phyloP scores from a whole-genome alignment of 2,888 invertebrate species.

The Hirtodrosophila alboralis region DNA sequence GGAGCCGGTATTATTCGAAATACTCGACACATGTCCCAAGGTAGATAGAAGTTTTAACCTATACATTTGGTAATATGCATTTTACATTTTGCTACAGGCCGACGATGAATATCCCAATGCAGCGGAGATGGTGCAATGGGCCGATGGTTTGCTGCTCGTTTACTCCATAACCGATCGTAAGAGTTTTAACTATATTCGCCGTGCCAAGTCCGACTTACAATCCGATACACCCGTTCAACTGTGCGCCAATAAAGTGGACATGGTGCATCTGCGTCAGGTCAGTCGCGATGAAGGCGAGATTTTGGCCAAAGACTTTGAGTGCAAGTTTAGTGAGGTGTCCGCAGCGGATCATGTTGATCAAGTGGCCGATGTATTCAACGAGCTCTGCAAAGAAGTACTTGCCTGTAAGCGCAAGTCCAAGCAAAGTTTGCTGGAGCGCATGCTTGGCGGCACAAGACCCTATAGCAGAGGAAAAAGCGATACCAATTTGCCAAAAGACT shows the following conservation, averaged over 20 bases:
- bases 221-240: conserved; percentile 91
- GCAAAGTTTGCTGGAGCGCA: conserved; percentile 92
- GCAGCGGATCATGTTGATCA: conserved; percentile 94
- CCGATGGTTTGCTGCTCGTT: conserved; percentile 93
- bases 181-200: conserved; percentile 92
- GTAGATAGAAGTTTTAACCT: conserved; percentile 58
- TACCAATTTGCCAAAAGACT: conserved; percentile 93
- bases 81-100: conserved; percentile 84
- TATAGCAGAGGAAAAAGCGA: conserved; percentile 95
- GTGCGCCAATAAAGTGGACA: conserved; percentile 95
- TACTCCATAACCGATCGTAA: conserved; percentile 95
- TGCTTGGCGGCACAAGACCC: conserved; percentile 91
- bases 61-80: not conserved
- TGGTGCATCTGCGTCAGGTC: conserved; percentile 95
- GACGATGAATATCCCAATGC: conserved; percentile 89
- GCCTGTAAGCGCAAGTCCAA: conserved; percentile 92
- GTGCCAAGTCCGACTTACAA: conserved; percentile 89
- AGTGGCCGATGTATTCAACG: conserved; percentile 93
- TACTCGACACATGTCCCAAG: conserved; percentile 93
- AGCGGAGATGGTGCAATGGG: conserved; percentile 92
- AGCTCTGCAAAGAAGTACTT: conserved; percentile 92
- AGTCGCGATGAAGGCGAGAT: conserved; percentile 95
- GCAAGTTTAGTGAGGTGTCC: conserved; percentile 93
- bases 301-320: conserved; percentile 94
- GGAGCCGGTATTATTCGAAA: conserved; percentile 95